These are phyloP conservation scores for Camponotus pennsylvanicus DNA, from an alignment of 1,140 invertebrate genomes.

Conservation along the genomic window DNA sequence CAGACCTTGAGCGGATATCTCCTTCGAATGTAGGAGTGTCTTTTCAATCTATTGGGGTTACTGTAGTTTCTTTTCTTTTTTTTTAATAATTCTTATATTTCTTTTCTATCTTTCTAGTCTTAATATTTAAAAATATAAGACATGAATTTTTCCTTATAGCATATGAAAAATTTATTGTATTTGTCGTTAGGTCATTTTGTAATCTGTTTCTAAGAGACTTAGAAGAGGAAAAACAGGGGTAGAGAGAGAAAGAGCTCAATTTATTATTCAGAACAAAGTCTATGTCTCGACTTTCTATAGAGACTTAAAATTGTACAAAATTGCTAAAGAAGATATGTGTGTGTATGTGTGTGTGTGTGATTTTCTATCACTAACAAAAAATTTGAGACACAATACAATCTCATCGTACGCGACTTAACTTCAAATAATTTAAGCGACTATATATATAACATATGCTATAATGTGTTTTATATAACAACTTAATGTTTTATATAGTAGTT, in stretches of 20 bases:
- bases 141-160: too few relatives aligned
- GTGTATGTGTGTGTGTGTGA: not conserved
- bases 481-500: too few relatives aligned
- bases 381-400: not conserved
- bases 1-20: not conserved
- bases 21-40: constrained; percentile 6
- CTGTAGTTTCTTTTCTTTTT: not conserved
- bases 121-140: not conserved
- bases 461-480: not conserved
- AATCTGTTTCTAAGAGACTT: too few relatives aligned
- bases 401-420: not conserved
- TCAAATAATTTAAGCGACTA: not conserved
- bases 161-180: not conserved
- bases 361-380: not conserved
- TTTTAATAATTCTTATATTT: not conserved
- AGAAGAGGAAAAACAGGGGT: not conserved
- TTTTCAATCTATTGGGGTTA: not conserved
- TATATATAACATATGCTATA: too few relatives aligned
- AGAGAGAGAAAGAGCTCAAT: not conserved
- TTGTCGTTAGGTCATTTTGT: not conserved
- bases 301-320: constrained; percentile 15
- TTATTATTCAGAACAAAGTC: not conserved
- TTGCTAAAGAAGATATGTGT: not conserved
- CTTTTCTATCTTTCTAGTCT: not conserved
- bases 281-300: constrained; percentile 3